Conservation (phyloP, 1,140 invertebrate species). For the Bombus pyrosoma region DNA sequence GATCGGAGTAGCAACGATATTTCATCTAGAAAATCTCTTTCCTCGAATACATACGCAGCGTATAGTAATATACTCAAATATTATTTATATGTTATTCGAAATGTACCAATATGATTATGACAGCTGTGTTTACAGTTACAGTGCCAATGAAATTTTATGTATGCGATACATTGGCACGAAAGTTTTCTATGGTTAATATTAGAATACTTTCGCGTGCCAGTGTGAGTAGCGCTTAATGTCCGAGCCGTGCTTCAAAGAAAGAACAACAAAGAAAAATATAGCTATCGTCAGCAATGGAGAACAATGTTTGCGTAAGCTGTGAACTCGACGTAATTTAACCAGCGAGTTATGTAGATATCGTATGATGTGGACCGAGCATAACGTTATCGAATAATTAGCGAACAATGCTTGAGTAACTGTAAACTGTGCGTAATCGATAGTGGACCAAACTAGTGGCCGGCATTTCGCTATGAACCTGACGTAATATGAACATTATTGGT, state of each 20-base stretch:
- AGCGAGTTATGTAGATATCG: too few relatives aligned
- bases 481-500: constrained; percentile 4
- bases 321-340: not conserved
- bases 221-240: too few relatives aligned
- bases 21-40: not conserved
- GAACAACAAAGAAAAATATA: not conserved
- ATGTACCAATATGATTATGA: too few relatives aligned
- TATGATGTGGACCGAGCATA: not conserved
- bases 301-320: not conserved
- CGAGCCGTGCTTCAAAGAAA: not conserved
- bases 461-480: not conserved
- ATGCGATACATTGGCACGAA: too few relatives aligned
- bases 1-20: not conserved
- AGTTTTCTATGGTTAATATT: too few relatives aligned
- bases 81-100: too few relatives aligned
- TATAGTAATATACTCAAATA: too few relatives aligned
- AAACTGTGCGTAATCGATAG: constrained; percentile 19
- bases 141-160: too few relatives aligned
- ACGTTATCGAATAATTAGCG: constrained; percentile 40
- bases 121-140: too few relatives aligned
- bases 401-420: constrained; percentile 14
- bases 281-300: not conserved
- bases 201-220: too few relatives aligned
- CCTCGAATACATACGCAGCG: too few relatives aligned
- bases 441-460: not conserved